Conservation (phyloP, 1,140 invertebrate genomes). For the Dendrolimus kikuchii region DNA sequence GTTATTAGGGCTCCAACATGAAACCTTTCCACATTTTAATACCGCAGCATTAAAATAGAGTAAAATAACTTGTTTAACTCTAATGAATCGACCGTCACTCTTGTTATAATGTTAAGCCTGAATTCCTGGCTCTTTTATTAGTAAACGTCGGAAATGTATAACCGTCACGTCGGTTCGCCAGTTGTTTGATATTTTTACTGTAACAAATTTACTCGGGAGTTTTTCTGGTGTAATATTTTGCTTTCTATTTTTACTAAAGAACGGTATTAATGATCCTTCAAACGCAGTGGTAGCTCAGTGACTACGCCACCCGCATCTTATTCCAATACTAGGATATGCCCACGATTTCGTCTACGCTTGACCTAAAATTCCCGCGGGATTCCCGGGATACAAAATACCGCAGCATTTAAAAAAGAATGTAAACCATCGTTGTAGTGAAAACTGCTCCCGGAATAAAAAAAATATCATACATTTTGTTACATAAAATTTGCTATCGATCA, state of each 20-base stretch:
- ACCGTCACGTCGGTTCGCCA: slow-evolving; percentile 18
- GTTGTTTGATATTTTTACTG: slow-evolving; percentile 24
- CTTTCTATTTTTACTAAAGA: neutral
- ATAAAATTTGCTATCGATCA: too few species aligned
- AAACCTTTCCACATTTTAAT: slow-evolving; percentile 2
- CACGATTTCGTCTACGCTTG: too few species aligned
- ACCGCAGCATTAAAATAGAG: slow-evolving; percentile 2
- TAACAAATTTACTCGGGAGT: slow-evolving; percentile 25
- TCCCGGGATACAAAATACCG: too few species aligned
- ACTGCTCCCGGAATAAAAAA: too few species aligned
- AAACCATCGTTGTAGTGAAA: too few species aligned
- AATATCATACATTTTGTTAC: too few species aligned
- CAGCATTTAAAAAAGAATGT: too few species aligned
- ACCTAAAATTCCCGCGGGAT: too few species aligned
- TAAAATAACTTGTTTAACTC: slow-evolving; percentile 7
- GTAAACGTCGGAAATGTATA: slow-evolving; percentile 13
- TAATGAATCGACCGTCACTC: slow-evolving; percentile 17
- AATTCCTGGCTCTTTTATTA: slow-evolving; percentile 11
- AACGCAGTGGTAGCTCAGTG: too few species aligned
- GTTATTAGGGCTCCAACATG: neutral
- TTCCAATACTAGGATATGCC: too few species aligned
- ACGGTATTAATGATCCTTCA: too few species aligned
- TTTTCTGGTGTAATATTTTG: slow-evolving; percentile 22
- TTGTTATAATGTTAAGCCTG: slow-evolving; percentile 19
- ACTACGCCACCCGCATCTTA: too few species aligned